These are phyloP conservation scores for Drosophila trapezifrons DNA, from an alignment of 1,140 invertebrate species.

Conservation along the genomic window DNA sequence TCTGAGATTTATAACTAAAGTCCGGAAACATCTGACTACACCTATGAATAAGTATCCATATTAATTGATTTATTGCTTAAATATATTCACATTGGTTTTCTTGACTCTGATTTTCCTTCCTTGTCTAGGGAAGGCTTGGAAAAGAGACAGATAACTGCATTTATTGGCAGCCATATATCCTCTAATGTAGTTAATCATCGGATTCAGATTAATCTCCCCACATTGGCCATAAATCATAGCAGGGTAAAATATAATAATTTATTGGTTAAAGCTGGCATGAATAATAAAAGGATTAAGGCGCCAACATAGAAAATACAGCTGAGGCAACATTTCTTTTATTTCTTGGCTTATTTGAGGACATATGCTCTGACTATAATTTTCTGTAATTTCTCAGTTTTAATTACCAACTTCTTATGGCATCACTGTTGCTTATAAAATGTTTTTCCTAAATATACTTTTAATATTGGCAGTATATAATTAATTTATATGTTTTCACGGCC, in stretches of 20 bases:
- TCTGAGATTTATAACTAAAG: not conserved
- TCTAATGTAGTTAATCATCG: constrained; percentile 17
- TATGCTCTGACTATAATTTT: no score
- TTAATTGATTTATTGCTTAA: constrained; percentile 10
- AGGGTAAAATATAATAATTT: not conserved
- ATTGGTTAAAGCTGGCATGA: constrained; percentile 1
- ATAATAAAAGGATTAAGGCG: not conserved
- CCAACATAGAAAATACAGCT: not conserved
- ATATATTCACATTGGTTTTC: not conserved
- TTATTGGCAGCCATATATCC: not conserved
- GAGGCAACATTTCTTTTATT: no score
- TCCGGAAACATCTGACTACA: not conserved
- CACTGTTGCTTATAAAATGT: no score
- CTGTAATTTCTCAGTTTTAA: not conserved
- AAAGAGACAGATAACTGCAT: not conserved
- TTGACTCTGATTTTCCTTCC: not conserved
- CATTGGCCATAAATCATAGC: constrained; percentile 2
- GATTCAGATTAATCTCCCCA: not conserved
- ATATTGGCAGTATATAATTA: not conserved
- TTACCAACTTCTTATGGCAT: not conserved
- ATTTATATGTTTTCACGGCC: not conserved
- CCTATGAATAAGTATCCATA: not conserved
- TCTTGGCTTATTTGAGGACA: not conserved
- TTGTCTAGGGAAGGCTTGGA: not conserved
- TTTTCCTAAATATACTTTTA: no score